Percentiles rank a stretch among this genome's conserved stretches.
Evolutionary conservation across 2,113 vertebrate genomes (phyloP).

Genomic region (Sclerurus mexicanus): DNA sequence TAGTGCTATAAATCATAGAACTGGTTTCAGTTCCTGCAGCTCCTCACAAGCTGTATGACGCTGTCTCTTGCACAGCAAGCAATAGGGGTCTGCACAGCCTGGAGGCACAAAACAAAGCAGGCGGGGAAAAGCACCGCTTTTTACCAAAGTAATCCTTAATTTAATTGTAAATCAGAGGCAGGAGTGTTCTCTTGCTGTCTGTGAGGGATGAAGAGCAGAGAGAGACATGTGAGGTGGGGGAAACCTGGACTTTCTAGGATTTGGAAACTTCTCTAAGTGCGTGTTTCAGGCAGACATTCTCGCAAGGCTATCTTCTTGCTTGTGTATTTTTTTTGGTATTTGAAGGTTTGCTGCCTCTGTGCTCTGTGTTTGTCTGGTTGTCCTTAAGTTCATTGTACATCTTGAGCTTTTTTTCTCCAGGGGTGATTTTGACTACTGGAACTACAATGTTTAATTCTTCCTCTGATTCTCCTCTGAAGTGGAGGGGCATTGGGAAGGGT

Average conservation of each 20-base stretch:
- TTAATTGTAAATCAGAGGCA: slow-evolving; percentile 59
- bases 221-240: background rate
- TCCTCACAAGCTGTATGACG: slow-evolving; percentile 27
- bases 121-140: background rate
- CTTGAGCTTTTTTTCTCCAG: background rate
- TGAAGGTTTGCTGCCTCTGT: background rate
- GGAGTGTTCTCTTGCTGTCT: background rate
- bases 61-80: slow-evolving; percentile 48
- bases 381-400: background rate
- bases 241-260: background rate
- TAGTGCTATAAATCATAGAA: slow-evolving; percentile 74
- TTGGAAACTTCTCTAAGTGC: background rate
- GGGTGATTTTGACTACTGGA: background rate
- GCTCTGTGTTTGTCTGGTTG: background rate
- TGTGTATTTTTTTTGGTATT: background rate
- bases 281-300: background rate
- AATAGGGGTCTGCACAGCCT: slow-evolving; percentile 52
- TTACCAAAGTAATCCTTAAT: slow-evolving; percentile 63
- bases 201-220: background rate
- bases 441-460: background rate
- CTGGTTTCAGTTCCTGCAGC: slow-evolving; percentile 57
- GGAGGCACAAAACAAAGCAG: slow-evolving; percentile 39
- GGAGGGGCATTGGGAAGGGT: background rate
- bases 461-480: background rate
- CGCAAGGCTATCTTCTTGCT: background rate